Percentiles rank a stretch among this genome's conserved stretches.
These are phyloP conservation scores for Ctenopoma multispine DNA, from an alignment of 2,797 vertebrate genomes.

Conservation along the genomic window DNA sequence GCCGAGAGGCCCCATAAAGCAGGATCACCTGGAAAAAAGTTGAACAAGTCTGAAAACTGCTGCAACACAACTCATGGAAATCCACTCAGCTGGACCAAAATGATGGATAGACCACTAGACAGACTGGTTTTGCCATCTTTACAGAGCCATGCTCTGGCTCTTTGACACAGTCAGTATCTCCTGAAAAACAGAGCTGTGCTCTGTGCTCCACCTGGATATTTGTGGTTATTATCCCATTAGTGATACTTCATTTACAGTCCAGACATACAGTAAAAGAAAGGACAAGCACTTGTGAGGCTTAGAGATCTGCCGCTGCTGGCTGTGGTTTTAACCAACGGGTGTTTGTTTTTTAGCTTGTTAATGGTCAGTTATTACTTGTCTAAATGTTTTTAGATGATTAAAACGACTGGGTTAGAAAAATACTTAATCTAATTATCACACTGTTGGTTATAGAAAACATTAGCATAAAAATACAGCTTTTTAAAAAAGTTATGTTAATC, in stretches of 20 bases:
- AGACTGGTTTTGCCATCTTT: not conserved
- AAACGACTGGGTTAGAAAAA: slow-evolving; percentile 35
- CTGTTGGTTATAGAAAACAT: slow-evolving; percentile 2
- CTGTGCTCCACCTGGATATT: slow-evolving; percentile 58
- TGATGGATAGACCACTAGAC: too few relatives aligned
- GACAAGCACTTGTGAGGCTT: slow-evolving; percentile 25
- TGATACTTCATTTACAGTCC: slow-evolving; percentile 65
- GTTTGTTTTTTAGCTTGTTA: slow-evolving; percentile 43
- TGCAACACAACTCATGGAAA: not conserved
- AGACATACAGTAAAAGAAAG: slow-evolving; percentile 41
- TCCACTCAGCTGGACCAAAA: too few relatives aligned
- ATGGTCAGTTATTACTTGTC: slow-evolving; percentile 18
- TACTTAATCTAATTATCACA: not conserved
- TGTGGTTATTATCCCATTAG: slow-evolving; percentile 65
- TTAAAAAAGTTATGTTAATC: not conserved
- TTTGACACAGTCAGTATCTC: slow-evolving; percentile 56
- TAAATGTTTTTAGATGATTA: slow-evolving; percentile 21
- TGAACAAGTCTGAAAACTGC: not conserved
- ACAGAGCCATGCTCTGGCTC: slow-evolving; percentile 24
- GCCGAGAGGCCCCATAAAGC: too few relatives aligned
- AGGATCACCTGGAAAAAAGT: not conserved
- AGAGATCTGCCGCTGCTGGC: slow-evolving; percentile 32
- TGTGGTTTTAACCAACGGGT: slow-evolving; percentile 35
- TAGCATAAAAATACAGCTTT: not conserved
- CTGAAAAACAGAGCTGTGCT: slow-evolving; percentile 57